Conservation (phyloP, 2,113 vertebrate genomes). For the Callorhinus ursinus region DNA sequence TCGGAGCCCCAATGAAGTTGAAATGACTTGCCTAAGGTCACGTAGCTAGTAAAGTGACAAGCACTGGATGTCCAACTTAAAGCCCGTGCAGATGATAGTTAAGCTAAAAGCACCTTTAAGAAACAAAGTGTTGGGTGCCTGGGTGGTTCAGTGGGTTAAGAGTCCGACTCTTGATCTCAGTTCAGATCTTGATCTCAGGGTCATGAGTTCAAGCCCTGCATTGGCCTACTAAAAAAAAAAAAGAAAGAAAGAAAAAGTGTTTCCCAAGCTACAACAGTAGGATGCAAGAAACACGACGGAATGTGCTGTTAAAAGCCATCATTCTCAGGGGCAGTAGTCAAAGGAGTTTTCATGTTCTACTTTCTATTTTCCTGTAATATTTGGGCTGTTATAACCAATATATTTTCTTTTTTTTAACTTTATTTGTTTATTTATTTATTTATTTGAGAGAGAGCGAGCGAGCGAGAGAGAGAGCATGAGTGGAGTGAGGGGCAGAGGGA, state of each 20-base stretch:
- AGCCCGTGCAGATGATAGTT: background rate
- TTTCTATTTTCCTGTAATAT: background rate
- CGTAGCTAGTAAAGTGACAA: background rate
- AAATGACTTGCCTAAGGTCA: background rate
- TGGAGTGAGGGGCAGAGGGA: no score
- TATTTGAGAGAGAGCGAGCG: no score
- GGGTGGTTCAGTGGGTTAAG: background rate
- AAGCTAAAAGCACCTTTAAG: background rate
- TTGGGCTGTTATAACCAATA: background rate
- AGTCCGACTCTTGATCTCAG: background rate
- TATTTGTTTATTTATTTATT: no score
- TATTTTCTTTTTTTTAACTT: background rate
- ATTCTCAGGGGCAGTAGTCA: background rate
- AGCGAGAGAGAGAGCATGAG: no score
- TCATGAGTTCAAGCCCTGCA: background rate
- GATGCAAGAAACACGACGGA: background rate
- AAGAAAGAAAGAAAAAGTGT: background rate
- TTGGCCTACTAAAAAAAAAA: background rate
- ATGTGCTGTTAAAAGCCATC: rapidly evolving
- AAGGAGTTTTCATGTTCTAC: background rate
- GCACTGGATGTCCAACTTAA: background rate
- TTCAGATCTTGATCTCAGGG: background rate
- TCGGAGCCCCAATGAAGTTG: background rate
- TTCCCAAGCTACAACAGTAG: background rate
- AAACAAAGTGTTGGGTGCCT: background rate